phyloP scores from a whole-genome alignment of 2,797 vertebrate species.

The Brachymystax lenok region DNA sequence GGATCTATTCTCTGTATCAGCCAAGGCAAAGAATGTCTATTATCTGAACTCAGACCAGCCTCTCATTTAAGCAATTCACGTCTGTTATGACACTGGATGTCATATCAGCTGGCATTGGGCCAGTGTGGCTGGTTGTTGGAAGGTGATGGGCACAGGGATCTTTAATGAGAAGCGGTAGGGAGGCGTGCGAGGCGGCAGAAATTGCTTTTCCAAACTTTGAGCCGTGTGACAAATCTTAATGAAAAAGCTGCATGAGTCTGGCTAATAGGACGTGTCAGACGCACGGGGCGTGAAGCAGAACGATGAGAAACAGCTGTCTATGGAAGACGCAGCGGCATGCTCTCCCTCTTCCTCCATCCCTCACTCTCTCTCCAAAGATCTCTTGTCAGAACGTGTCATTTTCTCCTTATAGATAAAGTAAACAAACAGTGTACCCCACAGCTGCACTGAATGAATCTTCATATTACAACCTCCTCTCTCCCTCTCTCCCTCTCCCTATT shows the following conservation, averaged over 20 bases:
- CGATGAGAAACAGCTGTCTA: slow-evolving; percentile 64
- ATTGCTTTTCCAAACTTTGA: slow-evolving; percentile 36
- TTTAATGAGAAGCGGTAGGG: slow-evolving; percentile 30
- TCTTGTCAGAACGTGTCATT: slow-evolving; percentile 35
- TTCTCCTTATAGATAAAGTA: slow-evolving; percentile 35
- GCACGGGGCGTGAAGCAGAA: slow-evolving; percentile 57
- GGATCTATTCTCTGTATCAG: not conserved
- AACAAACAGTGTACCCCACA: slow-evolving; percentile 17
- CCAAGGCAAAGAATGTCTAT: slow-evolving; percentile 6
- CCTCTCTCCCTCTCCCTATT: slow-evolving; percentile 2
- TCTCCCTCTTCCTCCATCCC: slow-evolving; percentile 25
- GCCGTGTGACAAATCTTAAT: slow-evolving; percentile 61
- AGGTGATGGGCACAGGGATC: slow-evolving; percentile 38
- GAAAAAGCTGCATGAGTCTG: slow-evolving; percentile 44
- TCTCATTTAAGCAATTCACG: slow-evolving; percentile 14
- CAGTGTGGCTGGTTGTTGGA: slow-evolving; percentile 9
- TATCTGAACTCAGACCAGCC: slow-evolving; percentile 25
- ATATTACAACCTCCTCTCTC: slow-evolving; percentile 22
- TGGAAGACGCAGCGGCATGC: slow-evolving; percentile 10
- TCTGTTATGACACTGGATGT: slow-evolving; percentile 13
- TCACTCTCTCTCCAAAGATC: slow-evolving; percentile 48
- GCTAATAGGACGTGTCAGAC: slow-evolving; percentile 58
- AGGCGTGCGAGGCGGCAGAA: slow-evolving; percentile 10
- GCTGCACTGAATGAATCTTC: slow-evolving; percentile 24
- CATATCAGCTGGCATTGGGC: slow-evolving; percentile 26